Conservation (phyloP, 2,113 vertebrate genomes). For the Lophotis ruficrista region DNA sequence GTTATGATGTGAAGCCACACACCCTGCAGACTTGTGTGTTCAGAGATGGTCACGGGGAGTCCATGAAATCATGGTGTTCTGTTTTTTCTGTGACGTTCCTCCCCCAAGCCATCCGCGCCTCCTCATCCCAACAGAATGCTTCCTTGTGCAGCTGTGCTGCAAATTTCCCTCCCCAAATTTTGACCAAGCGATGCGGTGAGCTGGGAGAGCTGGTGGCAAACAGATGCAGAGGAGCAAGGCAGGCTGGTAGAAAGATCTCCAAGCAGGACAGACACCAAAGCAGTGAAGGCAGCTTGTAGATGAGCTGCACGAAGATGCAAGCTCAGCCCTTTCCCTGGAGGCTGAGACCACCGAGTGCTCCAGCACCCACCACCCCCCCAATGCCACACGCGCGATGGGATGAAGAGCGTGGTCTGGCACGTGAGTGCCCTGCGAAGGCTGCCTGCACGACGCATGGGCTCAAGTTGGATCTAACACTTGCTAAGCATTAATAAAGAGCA, state of each 20-base stretch:
- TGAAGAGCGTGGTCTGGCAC: background rate
- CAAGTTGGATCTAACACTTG: background rate
- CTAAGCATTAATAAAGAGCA: conserved; percentile 43
- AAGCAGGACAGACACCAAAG: background rate
- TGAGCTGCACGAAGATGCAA: background rate
- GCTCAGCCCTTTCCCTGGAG: background rate
- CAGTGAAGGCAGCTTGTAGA: background rate
- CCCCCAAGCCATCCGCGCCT: background rate
- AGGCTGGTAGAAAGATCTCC: background rate
- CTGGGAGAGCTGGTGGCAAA: background rate
- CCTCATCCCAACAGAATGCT: background rate
- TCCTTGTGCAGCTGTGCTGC: background rate
- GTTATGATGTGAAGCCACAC: background rate
- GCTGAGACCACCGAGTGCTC: background rate
- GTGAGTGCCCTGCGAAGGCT: background rate
- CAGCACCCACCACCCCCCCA: background rate
- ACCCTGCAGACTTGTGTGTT: background rate
- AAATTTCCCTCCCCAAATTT: background rate
- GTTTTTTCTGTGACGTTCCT: background rate
- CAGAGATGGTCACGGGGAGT: background rate
- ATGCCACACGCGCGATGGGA: background rate
- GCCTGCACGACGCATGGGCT: background rate
- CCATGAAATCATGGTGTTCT: background rate
- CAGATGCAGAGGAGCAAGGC: background rate
- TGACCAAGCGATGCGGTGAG: background rate